Percentiles rank a stretch among this genome's conserved stretches.
Evolutionary conservation across 2,113 vertebrate species (phyloP).

Genomic region (Orycteropus afer): DNA sequence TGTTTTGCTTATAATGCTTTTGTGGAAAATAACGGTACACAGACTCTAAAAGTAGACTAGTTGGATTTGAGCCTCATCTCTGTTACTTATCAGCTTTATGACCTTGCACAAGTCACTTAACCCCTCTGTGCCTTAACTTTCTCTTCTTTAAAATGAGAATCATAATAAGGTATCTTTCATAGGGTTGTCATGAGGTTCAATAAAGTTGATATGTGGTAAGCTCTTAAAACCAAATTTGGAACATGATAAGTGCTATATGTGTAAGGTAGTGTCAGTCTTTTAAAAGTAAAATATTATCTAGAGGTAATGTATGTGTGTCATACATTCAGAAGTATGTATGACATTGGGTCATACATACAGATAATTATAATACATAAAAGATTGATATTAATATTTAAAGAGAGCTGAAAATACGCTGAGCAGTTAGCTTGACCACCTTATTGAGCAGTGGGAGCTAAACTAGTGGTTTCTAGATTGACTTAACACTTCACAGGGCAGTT

Average conservation of each 20-base stretch:
- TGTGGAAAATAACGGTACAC: not conserved
- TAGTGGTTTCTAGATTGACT: not conserved
- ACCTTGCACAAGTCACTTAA: not conserved
- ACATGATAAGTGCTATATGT: not conserved
- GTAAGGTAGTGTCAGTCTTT: not conserved
- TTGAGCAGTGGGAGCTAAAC: not conserved
- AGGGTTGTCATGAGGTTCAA: not conserved
- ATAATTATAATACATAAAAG: not conserved
- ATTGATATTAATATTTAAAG: not conserved
- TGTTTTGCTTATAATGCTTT: not conserved
- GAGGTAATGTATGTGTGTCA: not conserved
- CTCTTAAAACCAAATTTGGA: not conserved
- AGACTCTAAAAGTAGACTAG: not conserved
- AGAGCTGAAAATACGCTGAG: not conserved
- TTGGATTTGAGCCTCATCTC: not conserved
- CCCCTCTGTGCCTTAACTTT: not conserved
- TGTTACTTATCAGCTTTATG: not conserved
- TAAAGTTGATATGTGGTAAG: not conserved
- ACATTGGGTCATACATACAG: not conserved
- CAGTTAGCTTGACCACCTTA: not conserved
- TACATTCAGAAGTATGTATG: no score
- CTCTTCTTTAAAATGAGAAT: not conserved
- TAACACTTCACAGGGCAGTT: not conserved
- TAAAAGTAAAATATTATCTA: constrained; percentile 5
- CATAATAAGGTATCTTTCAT: not conserved